phyloP scores from a whole-genome alignment of 2,888 invertebrate genomes.

The Tenthredo notha region DNA sequence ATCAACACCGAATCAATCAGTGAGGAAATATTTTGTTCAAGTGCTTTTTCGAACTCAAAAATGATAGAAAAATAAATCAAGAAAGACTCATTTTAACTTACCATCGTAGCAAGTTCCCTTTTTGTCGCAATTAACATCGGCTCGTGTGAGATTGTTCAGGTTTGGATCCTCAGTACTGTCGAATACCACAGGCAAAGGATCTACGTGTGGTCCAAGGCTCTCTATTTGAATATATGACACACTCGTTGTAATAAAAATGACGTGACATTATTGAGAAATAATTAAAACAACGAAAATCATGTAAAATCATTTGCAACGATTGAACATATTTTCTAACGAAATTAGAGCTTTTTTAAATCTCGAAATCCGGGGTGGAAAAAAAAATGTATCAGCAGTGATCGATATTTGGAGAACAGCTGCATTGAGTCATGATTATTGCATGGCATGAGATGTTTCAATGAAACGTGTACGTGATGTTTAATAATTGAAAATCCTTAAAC shows the following conservation, averaged over 20 bases:
- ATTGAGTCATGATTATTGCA: background rate
- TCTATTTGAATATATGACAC: conserved; percentile 78
- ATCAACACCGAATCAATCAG: background rate
- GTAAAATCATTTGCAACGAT: background rate
- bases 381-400: background rate
- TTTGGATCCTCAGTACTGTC: conserved; percentile 89
- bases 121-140: conserved; percentile 94
- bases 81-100: conserved; percentile 77
- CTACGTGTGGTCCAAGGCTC: conserved; percentile 77
- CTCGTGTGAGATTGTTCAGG: conserved; percentile 87
- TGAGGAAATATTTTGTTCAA: background rate
- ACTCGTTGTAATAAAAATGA: background rate
- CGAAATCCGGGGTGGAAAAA: background rate
- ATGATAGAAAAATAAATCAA: background rate
- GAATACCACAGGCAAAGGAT: conserved; percentile 86
- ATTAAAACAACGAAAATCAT: conserved; percentile 62
- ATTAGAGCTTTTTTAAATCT: background rate
- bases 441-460: background rate
- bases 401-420: conserved; percentile 22
- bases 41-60: background rate
- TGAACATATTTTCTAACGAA: background rate
- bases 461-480: background rate
- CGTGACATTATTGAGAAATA: conserved; percentile 22
- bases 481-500: conserved; percentile 31
- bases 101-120: conserved; percentile 97